Evolutionary conservation across 2,797 vertebrate species (phyloP).

Genomic region (Otolemur crassicaudatus): DNA sequence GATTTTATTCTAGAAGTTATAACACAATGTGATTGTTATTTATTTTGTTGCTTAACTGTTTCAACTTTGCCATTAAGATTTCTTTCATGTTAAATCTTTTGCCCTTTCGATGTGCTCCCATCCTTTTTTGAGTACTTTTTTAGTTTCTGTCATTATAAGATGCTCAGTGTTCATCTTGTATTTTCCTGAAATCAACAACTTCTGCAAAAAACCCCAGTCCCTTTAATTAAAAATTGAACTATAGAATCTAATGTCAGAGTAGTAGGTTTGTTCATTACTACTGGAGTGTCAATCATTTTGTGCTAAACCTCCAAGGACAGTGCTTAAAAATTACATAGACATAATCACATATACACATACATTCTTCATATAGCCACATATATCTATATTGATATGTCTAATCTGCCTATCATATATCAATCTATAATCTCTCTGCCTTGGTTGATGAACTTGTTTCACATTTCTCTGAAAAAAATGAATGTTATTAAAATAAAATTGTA

Average conservation of each 20-base stretch:
- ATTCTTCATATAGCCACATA: not conserved
- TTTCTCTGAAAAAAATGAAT: not conserved
- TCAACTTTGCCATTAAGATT: not conserved
- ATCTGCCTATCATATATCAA: not conserved
- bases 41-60: not conserved
- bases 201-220: not conserved
- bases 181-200: not conserved
- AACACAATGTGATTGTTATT: not conserved
- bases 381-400: not conserved
- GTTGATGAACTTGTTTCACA: not conserved
- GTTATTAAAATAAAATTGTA: not conserved
- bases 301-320: not conserved
- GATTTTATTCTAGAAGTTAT: conserved; percentile 16
- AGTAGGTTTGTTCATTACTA: not conserved
- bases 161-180: not conserved
- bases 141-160: not conserved
- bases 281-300: not conserved
- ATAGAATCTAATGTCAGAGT: not conserved
- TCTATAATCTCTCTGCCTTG: not conserved
- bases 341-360: not conserved
- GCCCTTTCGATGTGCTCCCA: not conserved
- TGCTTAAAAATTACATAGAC: not conserved
- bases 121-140: not conserved
- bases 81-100: not conserved
- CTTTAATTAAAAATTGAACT: not conserved